Conservation (phyloP, 2,797 vertebrate genomes). For the Lepus oiostolus region DNA sequence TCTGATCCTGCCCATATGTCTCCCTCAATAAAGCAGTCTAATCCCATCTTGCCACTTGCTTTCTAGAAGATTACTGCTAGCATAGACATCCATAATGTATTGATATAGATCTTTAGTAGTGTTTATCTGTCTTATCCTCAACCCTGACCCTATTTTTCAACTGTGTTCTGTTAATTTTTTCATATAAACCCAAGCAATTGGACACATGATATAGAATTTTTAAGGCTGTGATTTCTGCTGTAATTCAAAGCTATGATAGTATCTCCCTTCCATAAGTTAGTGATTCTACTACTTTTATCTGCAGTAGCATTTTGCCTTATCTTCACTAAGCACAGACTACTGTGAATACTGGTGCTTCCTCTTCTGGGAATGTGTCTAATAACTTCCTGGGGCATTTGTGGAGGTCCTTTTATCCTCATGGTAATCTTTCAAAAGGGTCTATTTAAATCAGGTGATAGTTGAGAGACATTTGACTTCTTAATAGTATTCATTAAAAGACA, state of each 20-base stretch:
- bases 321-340: neutral
- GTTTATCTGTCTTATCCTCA: neutral
- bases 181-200: neutral
- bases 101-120: neutral
- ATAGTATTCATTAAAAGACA: neutral
- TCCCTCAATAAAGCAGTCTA: neutral
- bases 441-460: neutral
- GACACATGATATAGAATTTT: neutral
- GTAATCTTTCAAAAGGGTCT: neutral
- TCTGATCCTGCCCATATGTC: neutral
- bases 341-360: neutral
- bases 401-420: neutral
- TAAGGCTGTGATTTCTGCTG: neutral
- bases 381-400: neutral
- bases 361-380: neutral
- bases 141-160: neutral
- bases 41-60: neutral
- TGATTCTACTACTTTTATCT: neutral
- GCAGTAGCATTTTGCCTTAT: neutral
- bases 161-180: neutral
- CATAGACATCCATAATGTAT: neutral
- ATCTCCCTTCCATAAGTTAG: neutral
- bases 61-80: neutral
- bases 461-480: neutral
- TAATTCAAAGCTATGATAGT: neutral